Evolutionary conservation across 92 coral and sea anemone species (phyloP).

Genomic region (Virgularia gustaviana): DNA sequence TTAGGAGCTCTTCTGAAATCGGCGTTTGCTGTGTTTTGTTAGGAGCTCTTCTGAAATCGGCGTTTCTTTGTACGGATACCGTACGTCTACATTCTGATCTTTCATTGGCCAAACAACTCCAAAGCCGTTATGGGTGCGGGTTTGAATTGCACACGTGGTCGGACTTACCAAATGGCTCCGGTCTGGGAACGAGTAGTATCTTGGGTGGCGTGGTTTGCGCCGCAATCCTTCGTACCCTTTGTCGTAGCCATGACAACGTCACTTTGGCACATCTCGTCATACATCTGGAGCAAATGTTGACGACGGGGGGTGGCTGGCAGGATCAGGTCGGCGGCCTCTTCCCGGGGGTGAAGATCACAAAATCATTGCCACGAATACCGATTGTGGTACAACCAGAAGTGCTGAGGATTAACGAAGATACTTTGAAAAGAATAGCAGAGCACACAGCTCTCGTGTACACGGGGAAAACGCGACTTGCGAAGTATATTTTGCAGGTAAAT

Average conservation of each 20-base stretch:
- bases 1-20: constrained; percentile 86
- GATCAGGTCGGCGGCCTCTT: constrained; percentile 97
- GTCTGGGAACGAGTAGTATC: constrained; percentile 98
- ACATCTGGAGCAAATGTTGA: constrained; percentile 90
- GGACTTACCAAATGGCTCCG: constrained; percentile 84
- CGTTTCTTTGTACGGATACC: constrained; percentile 69
- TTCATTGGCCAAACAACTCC: constrained; percentile 66
- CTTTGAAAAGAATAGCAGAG: constrained; percentile 56
- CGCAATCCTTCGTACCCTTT: constrained; percentile 60
- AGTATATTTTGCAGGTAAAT: constrained; percentile 83
- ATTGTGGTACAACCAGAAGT: constrained; percentile 54
- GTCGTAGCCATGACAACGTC: constrained; percentile 40
- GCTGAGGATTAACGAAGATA: constrained; percentile 52
- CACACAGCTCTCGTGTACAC: constrained; percentile 73
- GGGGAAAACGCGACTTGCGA: constrained; percentile 87
- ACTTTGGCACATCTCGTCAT: constrained; percentile 80
- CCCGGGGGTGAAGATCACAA: constrained; percentile 80
- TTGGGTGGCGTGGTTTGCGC: constrained; percentile 84
- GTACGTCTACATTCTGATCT: constrained; percentile 52
- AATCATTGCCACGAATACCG: constrained; percentile 66
- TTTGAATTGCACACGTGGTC: constrained; percentile 88
- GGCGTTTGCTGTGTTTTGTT: no score
- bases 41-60: constrained; percentile 90
- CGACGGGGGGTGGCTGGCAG: constrained; percentile 99
- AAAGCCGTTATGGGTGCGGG: constrained; percentile 66